Percentiles rank a stretch among this genome's conserved stretches.
These are phyloP conservation scores for Lasioglossum oenotherae DNA, from an alignment of 2,888 invertebrate species.

Conservation along the genomic window DNA sequence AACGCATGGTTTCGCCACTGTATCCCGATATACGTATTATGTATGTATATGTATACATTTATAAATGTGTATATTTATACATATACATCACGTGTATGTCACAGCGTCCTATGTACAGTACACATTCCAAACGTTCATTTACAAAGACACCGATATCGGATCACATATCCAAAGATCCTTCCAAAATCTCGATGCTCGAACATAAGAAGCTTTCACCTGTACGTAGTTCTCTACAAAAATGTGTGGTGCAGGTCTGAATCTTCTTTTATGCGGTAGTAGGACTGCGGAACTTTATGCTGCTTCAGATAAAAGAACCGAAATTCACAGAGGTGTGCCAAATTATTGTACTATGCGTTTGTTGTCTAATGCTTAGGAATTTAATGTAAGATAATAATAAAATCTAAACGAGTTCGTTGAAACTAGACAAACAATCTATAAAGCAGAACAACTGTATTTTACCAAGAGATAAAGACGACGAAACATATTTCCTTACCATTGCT, in stretches of 20 bases:
- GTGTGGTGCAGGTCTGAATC: conserved; percentile 11
- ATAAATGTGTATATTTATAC: neutral
- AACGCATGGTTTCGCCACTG: conserved; percentile 15
- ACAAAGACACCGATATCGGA: conserved; percentile 6
- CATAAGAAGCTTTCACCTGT: conserved; percentile 9
- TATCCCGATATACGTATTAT: conserved; percentile 7
- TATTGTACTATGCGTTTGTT: neutral
- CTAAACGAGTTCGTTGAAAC: neutral
- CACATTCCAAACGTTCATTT: conserved; percentile 39
- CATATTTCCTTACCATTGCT: neutral
- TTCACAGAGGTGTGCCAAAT: conserved; percentile 8
- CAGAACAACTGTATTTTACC: neutral
- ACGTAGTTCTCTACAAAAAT: conserved; percentile 10
- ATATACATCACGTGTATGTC: neutral
- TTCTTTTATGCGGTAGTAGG: conserved; percentile 17
- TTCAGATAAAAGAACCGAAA: neutral
- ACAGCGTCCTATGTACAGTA: conserved; percentile 42
- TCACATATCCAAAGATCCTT: neutral
- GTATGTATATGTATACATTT: neutral
- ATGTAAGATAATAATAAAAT: neutral
- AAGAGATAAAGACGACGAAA: neutral
- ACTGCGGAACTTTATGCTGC: neutral
- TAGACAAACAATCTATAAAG: neutral
- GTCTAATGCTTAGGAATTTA: neutral
- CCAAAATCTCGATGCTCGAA: conserved; percentile 13